Percentiles rank a stretch among this genome's conserved stretches.
phyloP scores from a whole-genome alignment of 2,888 invertebrate genomes.

The Orthosia gracilis region DNA sequence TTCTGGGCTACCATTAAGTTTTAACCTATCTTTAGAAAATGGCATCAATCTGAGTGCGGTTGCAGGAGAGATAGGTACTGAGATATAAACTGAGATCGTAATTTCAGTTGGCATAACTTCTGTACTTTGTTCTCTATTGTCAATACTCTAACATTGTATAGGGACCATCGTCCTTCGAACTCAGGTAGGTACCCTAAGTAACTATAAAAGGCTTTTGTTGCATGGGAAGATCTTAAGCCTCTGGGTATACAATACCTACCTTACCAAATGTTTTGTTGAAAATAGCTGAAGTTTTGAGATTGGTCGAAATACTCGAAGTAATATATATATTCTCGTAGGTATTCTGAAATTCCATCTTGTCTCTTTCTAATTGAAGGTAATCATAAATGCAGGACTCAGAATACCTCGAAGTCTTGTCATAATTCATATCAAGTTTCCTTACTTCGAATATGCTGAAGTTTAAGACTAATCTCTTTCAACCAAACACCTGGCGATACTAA shows the following conservation, averaged over 20 bases:
- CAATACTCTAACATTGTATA: neutral
- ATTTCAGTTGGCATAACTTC: constrained; percentile 4
- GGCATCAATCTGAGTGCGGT: neutral
- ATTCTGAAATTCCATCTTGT: neutral
- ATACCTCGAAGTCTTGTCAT: neutral
- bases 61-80: neutral
- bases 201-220: neutral
- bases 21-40: neutral
- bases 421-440: neutral
- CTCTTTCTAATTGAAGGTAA: too few species aligned
- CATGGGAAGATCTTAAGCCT: neutral
- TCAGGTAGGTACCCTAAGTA: neutral
- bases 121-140: neutral
- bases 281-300: neutral
- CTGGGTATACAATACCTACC: neutral
- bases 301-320: neutral
- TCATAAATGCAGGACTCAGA: neutral
- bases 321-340: too few species aligned
- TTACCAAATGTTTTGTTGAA: neutral
- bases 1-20: neutral
- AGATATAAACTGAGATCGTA: neutral
- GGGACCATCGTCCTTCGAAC: neutral
- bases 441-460: constrained; percentile 1
- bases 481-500: constrained; percentile 15
- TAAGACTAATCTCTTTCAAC: neutral